These are phyloP conservation scores for Ecliptopera silaceata DNA, from an alignment of 2,888 invertebrate genomes.

Conservation along the genomic window DNA sequence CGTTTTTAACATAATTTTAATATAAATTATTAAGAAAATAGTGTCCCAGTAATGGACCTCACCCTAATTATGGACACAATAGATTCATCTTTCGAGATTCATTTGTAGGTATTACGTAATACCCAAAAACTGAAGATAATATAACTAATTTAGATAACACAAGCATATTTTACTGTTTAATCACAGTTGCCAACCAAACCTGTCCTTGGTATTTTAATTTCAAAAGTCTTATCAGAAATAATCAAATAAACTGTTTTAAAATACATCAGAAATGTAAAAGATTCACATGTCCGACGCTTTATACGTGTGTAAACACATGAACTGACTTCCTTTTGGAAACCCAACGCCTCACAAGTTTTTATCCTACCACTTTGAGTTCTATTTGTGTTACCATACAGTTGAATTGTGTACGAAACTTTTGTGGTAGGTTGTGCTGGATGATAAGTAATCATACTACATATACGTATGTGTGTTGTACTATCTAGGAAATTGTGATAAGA, in stretches of 20 bases:
- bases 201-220: conserved; percentile 2
- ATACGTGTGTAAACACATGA: conserved; percentile 21
- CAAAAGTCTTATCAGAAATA: conserved; percentile 4
- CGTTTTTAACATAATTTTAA: too few species aligned
- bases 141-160: too few species aligned
- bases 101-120: too few species aligned
- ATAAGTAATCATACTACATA: conserved; percentile 38
- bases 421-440: conserved; percentile 14
- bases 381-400: background rate
- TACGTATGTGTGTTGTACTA: conserved; percentile 39
- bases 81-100: too few species aligned
- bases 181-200: conserved; percentile 13
- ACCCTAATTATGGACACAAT: too few species aligned
- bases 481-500: conserved; percentile 59
- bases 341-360: background rate
- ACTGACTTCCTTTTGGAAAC: conserved; percentile 28
- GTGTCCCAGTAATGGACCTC: too few species aligned
- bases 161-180: background rate
- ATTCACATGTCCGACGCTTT: conserved; percentile 25
- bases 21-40: too few species aligned
- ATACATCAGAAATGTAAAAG: conserved; percentile 10
- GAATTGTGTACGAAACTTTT: conserved; percentile 2
- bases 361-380: conserved; percentile 16
- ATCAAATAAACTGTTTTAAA: conserved; percentile 3
- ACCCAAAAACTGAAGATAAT: too few species aligned